Evolutionary conservation across 2,888 invertebrate species (phyloP).

Genomic region (Pandemis cinnamomeana): DNA sequence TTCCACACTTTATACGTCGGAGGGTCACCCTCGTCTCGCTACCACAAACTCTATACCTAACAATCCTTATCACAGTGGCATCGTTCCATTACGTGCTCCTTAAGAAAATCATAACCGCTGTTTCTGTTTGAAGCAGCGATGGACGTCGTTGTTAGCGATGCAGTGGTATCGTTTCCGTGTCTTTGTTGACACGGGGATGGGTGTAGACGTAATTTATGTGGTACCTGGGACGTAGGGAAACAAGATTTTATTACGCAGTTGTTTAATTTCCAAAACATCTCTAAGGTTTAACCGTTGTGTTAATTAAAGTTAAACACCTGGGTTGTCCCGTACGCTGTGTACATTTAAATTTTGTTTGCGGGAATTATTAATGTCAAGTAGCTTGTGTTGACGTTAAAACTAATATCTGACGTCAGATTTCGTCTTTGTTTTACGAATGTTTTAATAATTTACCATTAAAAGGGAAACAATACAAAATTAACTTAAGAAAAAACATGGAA

Average conservation of each 20-base stretch:
- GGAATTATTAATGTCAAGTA: neutral
- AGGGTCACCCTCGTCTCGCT: constrained; percentile 55
- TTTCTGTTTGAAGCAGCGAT: neutral
- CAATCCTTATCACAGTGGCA: too few relatives aligned
- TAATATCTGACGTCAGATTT: neutral
- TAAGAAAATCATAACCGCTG: neutral
- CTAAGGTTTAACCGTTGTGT: constrained; percentile 52
- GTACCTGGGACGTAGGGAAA: constrained; percentile 56
- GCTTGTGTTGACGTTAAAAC: neutral
- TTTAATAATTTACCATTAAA: too few relatives aligned
- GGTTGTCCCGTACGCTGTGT: constrained; percentile 8
- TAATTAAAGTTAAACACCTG: constrained; percentile 50
- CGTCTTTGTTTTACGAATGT: neutral
- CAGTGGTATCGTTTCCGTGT: constrained; percentile 32
- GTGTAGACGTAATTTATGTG: constrained; percentile 59
- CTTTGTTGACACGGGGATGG: constrained; percentile 51
- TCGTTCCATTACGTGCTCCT: constrained; percentile 13
- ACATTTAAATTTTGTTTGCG: constrained; percentile 12
- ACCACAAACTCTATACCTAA: constrained; percentile 17
- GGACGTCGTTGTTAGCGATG: neutral
- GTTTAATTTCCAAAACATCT: constrained; percentile 64
- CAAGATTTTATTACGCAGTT: constrained; percentile 67
- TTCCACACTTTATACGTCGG: constrained; percentile 67
- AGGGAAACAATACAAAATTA: too few relatives aligned
- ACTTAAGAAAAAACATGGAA: too few relatives aligned